Evolutionary conservation across 2,888 invertebrate genomes (phyloP), one percentile per base, ranked within the genome.

Genomic region (Xestia rhomboidea): DNA sequence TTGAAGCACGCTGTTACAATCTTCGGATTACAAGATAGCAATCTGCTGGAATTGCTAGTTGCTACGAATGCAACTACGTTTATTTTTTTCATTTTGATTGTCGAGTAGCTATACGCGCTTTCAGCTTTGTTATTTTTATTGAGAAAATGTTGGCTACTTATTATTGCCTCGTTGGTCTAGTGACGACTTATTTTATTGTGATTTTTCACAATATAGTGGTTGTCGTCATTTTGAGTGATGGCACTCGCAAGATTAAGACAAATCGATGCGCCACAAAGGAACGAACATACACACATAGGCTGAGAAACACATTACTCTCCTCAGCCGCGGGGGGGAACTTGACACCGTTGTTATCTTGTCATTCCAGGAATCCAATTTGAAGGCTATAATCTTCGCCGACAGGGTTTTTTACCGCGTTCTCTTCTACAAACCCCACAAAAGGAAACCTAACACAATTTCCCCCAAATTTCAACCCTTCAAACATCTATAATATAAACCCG

Each of bases 11-110:
- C 44, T 49, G 18, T 60, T 73, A 69, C 63, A 73, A 70, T 73
- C 73, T 30, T 15, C 21, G 60, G 75, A 80, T 74, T 54, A 71
- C 1, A 15, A 68, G 80, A 82, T 79, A 64, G 18, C 30, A 73
- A 83, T 74, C 60, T 68, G 60, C 51, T 73, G n/a, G 38, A 71
- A 74, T 68, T 84, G 51, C n/a, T 68, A 15, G 34, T 76, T 68
- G 63, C 27, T 60, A 64, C 30, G 27, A 49, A 44, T 41, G 57
- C 57, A 51, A 57, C 10, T 63, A 27, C 11, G 51, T 68, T 44
- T 30, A 8, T 15, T 44, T 63, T 57, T 68, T 68, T 81, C 51
- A 13, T 49, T 38, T 73, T 0, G n/a, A 69, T 49, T 67, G 10
- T 24, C 13, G 18, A 18, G 8, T 18, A 46, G 13, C 21, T 68